A percentile compares a stretch with the other conserved stretches of the same genome.
Evolutionary conservation across 2,888 invertebrate species (phyloP).

Genomic region (Ethmia dodecea): DNA sequence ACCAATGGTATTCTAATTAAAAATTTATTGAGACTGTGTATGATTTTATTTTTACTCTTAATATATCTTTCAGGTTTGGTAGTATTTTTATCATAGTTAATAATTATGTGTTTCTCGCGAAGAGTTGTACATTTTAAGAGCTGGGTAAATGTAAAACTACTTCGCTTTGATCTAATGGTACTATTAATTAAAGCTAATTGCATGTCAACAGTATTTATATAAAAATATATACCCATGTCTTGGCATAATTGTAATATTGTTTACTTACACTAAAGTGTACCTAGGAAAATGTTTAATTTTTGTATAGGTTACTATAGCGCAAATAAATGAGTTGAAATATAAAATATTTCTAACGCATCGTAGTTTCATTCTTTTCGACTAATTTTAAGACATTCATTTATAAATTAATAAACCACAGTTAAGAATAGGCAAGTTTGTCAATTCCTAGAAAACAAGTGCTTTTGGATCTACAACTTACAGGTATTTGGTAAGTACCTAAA

Average conservation of each 20-base stretch:
- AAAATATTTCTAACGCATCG: slow-evolving; percentile 53
- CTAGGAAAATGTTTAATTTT: slow-evolving; percentile 54
- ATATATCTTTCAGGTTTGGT: slow-evolving; percentile 12
- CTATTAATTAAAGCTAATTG: slow-evolving; percentile 22
- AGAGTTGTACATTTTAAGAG: slow-evolving; percentile 68
- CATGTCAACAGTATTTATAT: slow-evolving; percentile 25
- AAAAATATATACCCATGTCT: slow-evolving; percentile 29
- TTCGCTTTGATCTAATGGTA: slow-evolving; percentile 38
- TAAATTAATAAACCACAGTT: too few species aligned
- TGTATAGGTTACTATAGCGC: slow-evolving; percentile 68
- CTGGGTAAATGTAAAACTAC: slow-evolving; percentile 71
- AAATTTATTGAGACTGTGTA: slow-evolving; percentile 47
- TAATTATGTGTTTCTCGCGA: slow-evolving; percentile 33
- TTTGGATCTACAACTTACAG: too few species aligned
- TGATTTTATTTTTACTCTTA: slow-evolving; percentile 19
- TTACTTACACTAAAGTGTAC: slow-evolving; percentile 52
- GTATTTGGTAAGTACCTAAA: too few species aligned
- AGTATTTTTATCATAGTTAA: slow-evolving; percentile 18
- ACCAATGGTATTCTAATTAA: slow-evolving; percentile 41
- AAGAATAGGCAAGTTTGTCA: too few species aligned
- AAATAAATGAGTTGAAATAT: slow-evolving; percentile 72
- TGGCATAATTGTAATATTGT: slow-evolving; percentile 38
- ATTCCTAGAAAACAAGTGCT: too few species aligned
- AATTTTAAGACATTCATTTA: not conserved
- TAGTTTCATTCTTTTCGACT: slow-evolving; percentile 24